These are phyloP conservation scores for Mirza zaza DNA, from an alignment of 2,113 vertebrate genomes.

Conservation along the genomic window DNA sequence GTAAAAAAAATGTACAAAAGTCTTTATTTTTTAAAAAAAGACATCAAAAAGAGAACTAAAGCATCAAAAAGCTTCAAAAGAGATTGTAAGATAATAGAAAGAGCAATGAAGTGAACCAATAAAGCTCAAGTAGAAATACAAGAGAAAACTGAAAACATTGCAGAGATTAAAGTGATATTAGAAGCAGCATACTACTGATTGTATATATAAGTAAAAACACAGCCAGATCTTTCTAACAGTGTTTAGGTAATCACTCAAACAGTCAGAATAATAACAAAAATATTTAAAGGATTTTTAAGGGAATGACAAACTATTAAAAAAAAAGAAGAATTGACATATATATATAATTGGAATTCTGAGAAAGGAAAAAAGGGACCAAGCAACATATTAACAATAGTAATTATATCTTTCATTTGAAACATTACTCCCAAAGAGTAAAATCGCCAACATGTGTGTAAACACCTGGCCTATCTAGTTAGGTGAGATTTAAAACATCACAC, in stretches of 20 bases:
- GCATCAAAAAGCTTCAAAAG: neutral
- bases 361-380: neutral
- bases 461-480: neutral
- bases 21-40: neutral
- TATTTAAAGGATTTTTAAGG: neutral
- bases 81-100: neutral
- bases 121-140: neutral
- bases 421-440: neutral
- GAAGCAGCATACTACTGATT: neutral
- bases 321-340: neutral
- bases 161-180: slow-evolving; percentile 17
- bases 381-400: neutral
- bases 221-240: neutral
- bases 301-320: neutral
- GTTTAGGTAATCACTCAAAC: neutral
- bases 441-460: no score
- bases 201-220: neutral
- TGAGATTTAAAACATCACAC: neutral
- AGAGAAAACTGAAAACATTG: slow-evolving; percentile 16
- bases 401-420: neutral
- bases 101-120: neutral
- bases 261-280: neutral
- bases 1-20: neutral
- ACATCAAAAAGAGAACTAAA: neutral
- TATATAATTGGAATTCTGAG: neutral